A percentile compares a stretch with the other conserved stretches of the same genome.
phyloP scores from a whole-genome alignment of 2,113 vertebrate genomes.

The Ginglymostoma cirratum region DNA sequence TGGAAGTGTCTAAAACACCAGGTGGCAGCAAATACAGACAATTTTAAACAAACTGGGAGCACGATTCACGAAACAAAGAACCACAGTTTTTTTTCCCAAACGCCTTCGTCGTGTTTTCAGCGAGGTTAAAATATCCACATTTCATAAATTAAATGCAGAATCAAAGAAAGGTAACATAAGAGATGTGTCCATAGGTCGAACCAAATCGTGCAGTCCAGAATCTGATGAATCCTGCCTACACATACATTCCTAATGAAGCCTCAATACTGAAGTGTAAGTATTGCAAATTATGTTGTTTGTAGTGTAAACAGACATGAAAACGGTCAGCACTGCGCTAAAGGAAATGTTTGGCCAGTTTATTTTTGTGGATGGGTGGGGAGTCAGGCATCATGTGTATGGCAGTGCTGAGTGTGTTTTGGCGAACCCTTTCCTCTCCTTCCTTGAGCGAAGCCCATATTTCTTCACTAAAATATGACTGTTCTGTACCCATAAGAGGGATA shows the following conservation, averaged over 20 bases:
- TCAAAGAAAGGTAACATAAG: background rate
- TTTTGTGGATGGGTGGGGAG: background rate
- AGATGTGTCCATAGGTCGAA: background rate
- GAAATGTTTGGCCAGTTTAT: background rate
- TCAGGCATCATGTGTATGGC: background rate
- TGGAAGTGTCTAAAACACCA: background rate
- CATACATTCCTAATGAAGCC: background rate
- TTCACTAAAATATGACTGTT: background rate
- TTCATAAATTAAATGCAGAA: background rate
- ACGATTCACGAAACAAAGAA: background rate
- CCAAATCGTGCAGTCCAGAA: background rate
- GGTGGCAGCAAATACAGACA: constrained; percentile 9
- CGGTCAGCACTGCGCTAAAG: background rate
- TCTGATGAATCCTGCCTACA: background rate
- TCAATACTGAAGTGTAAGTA: background rate
- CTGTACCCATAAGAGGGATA: background rate
- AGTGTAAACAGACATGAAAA: background rate
- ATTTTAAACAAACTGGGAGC: background rate
- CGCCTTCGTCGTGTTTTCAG: background rate
- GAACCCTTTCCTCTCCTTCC: background rate
- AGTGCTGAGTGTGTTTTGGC: background rate
- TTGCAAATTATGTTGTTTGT: background rate
- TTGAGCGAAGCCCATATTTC: background rate
- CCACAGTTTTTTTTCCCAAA: no score
- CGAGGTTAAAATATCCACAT: background rate